Percentiles rank a stretch among this genome's conserved stretches.
Conservation (phyloP, 2,113 vertebrate genomes). For the Corythaeola cristata region DNA sequence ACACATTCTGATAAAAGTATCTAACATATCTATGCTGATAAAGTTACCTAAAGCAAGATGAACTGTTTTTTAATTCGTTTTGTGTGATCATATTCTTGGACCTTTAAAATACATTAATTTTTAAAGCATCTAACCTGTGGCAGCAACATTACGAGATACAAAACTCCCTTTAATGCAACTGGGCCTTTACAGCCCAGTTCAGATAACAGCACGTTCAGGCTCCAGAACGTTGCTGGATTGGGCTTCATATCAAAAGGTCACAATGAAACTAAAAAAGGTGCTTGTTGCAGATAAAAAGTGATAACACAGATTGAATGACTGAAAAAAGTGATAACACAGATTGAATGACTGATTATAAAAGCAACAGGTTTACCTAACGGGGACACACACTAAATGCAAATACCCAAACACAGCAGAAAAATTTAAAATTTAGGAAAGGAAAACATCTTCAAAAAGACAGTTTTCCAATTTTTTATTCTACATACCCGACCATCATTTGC, state of each 20-base stretch:
- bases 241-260: neutral
- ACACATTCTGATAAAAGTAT: neutral
- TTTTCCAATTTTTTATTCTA: neutral
- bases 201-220: neutral
- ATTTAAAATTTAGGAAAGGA: neutral
- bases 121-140: neutral
- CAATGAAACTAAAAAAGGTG: neutral
- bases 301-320: neutral
- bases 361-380: constrained; percentile 4
- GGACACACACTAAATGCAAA: neutral
- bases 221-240: neutral
- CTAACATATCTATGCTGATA: neutral
- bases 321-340: neutral
- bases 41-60: neutral
- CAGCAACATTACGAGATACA: neutral
- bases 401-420: neutral
- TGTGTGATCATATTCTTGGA: accelerated
- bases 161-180: neutral
- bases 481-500: neutral
- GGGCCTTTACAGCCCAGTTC: neutral
- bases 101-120: neutral
- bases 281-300: neutral
- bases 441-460: neutral
- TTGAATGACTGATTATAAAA: neutral
- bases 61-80: neutral